A percentile compares a stretch with the other conserved stretches of the same genome.
Conservation (phyloP, 2,888 invertebrate species). For the Ennomos fuscantarius region DNA sequence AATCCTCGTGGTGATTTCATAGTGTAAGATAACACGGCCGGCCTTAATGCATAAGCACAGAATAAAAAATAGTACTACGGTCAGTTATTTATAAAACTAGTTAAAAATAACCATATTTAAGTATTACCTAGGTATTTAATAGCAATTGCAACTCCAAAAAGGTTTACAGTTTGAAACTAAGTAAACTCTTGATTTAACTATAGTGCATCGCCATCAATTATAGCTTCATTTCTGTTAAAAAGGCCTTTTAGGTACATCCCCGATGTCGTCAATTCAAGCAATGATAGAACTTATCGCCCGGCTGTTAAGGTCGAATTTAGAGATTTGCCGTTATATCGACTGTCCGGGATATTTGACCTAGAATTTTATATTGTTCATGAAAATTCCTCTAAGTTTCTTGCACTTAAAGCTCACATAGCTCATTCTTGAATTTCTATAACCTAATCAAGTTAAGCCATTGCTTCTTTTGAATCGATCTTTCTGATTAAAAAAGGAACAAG, state of each 20-base stretch:
- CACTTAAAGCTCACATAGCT: not conserved
- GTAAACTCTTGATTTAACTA: not conserved
- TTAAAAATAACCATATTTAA: too few relatives aligned
- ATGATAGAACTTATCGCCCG: constrained; percentile 29
- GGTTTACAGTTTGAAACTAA: not conserved
- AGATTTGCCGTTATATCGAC: constrained; percentile 27
- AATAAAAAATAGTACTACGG: too few relatives aligned
- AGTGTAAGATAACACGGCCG: too few relatives aligned
- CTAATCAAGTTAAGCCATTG: too few relatives aligned
- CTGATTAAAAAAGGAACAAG: too few relatives aligned
- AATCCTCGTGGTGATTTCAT: too few relatives aligned
- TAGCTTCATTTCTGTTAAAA: constrained; percentile 20
- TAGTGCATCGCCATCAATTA: not conserved
- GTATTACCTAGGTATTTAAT: too few relatives aligned
- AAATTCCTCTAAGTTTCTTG: constrained; percentile 7
- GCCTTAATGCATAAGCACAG: too few relatives aligned
- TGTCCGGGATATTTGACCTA: constrained; percentile 40
- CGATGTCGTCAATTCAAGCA: constrained; percentile 20
- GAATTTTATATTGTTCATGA: constrained; percentile 37
- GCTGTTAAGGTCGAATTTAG: constrained; percentile 32
- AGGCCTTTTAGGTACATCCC: constrained; percentile 34
- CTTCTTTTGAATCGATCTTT: too few relatives aligned
- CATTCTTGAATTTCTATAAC: not conserved
- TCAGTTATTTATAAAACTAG: too few relatives aligned
- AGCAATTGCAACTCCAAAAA: too few relatives aligned